Percentiles rank a stretch among this genome's conserved stretches.
Conservation (phyloP, 2,888 invertebrate genomes). For the Agrenia bidenticulata region DNA sequence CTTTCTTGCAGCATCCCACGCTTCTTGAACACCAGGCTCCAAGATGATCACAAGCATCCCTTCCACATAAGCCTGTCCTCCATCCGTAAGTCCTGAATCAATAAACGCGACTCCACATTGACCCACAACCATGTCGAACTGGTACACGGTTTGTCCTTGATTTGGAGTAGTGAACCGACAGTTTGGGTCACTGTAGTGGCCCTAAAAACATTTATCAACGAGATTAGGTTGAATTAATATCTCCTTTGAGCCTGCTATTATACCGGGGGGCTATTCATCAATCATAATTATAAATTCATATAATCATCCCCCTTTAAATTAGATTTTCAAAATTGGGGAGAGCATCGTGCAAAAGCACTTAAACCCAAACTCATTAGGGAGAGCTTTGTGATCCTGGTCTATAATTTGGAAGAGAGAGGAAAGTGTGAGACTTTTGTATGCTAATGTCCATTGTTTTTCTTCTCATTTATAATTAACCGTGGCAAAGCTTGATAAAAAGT, state of each 20-base stretch:
- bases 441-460: slow-evolving; percentile 12
- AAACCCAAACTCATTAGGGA: too few species aligned
- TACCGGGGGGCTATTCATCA: too few species aligned
- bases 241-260: too few species aligned
- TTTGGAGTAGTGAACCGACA: slow-evolving; percentile 74
- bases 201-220: slow-evolving; percentile 56
- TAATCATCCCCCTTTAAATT: too few species aligned
- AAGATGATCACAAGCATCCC: slow-evolving; percentile 46
- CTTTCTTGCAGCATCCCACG: slow-evolving; percentile 76
- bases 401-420: neutral
- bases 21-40: slow-evolving; percentile 64
- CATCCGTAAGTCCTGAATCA: slow-evolving; percentile 71
- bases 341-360: too few species aligned
- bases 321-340: too few species aligned
- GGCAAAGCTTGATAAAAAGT: neutral
- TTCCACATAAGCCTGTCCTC: slow-evolving; percentile 74
- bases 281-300: too few species aligned
- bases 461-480: slow-evolving; percentile 9
- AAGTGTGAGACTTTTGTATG: slow-evolving; percentile 11
- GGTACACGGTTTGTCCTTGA: slow-evolving; percentile 68
- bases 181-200: slow-evolving; percentile 66
- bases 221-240: too few species aligned
- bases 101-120: slow-evolving; percentile 78
- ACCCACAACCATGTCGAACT: slow-evolving; percentile 72
- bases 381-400: too few species aligned